Evolutionary conservation across 2,113 vertebrate genomes (phyloP).

Genomic region (Paedocypris sp.): DNA sequence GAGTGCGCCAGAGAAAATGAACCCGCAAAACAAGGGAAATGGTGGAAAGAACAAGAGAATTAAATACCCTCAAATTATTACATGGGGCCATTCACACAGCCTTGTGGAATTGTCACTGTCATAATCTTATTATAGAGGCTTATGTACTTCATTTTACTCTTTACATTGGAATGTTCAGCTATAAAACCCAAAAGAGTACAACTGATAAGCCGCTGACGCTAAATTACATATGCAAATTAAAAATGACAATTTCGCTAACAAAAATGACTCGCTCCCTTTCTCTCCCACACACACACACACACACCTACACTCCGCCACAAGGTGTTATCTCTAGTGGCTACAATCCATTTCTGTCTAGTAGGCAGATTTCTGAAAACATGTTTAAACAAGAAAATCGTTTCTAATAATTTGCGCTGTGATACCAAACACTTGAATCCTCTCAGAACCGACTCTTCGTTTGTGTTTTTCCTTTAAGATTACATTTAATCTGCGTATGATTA

Average conservation of each 20-base stretch:
- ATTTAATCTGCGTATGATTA: too few species aligned
- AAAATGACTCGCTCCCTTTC: too few species aligned
- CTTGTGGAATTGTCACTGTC: conserved; percentile 45
- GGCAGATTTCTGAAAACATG: background rate
- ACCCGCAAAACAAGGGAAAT: background rate
- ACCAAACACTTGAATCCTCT: background rate
- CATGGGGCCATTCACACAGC: conserved; percentile 44
- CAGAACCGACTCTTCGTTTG: too few species aligned
- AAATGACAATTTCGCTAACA: conserved; percentile 41
- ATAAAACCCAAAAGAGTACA: conserved; percentile 13
- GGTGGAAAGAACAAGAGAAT: conserved; percentile 27
- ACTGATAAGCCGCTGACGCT: conserved; percentile 13
- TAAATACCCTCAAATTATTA: conserved; percentile 58
- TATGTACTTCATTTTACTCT: conserved; percentile 40
- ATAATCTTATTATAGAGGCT: conserved; percentile 51
- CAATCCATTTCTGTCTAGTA: background rate
- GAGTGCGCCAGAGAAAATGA: conserved; percentile 5
- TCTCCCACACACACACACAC: conserved; percentile 1
- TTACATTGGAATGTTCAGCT: conserved; percentile 49
- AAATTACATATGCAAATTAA: conserved; percentile 46
- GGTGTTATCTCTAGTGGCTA: background rate
- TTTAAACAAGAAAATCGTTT: background rate
- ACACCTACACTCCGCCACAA: too few species aligned
- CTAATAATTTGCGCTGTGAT: background rate
- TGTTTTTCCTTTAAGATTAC: too few species aligned